Base-by-base conservation (phyloP, 2,113 vertebrate species). In the Elgaria multicarinata region DNA sequence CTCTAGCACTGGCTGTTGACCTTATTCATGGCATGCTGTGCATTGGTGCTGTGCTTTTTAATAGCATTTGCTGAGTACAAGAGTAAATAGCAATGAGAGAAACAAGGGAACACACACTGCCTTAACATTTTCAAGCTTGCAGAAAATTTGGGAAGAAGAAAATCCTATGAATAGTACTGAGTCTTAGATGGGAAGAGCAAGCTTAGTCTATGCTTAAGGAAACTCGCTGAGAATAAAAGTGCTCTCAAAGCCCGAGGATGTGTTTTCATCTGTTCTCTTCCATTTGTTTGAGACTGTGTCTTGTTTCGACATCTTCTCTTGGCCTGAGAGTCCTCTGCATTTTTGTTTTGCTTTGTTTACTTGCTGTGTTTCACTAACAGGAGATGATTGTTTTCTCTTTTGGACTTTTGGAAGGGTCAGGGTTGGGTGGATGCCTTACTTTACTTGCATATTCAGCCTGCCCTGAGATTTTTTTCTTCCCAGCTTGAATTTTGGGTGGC, bases 221-320 rank as follows among this genome's bases (percentile, higher is more conserved):
- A 53, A 39, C 71, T 93, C 10, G 3, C 14, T 86, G 90, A 26
- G 83, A 92, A 88, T 84, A 74, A 90, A 85, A 0, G 1, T 86
- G 87, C 31, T 33, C 2, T 28, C 0, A 0, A 53, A 75, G 88
- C 93, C 92, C 2, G 44, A 87, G 89, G 90, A 66, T 22, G 62
- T 76, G 42, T 92, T 95, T 93, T 93, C 88, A 75, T 92, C 91
- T 96, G 91, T 93, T 96, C 1, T 2, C 66, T 91, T 95, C 77
- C 50, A 81, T 93, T 95, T 94, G 44, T 83, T 93, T 92, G 83
- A 95, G 93, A 87, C 77, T 8, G 33, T 90, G 50, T 91, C 85
- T 96, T 81, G 84, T 85, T 83, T 89, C 0, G 0, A 89, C 9
- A 26, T 91, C 88, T 95, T 92, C 89, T 53, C 86, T 95, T 81